Conservation (phyloP, 2,797 vertebrate species). For the Bradypodion ventrale region DNA sequence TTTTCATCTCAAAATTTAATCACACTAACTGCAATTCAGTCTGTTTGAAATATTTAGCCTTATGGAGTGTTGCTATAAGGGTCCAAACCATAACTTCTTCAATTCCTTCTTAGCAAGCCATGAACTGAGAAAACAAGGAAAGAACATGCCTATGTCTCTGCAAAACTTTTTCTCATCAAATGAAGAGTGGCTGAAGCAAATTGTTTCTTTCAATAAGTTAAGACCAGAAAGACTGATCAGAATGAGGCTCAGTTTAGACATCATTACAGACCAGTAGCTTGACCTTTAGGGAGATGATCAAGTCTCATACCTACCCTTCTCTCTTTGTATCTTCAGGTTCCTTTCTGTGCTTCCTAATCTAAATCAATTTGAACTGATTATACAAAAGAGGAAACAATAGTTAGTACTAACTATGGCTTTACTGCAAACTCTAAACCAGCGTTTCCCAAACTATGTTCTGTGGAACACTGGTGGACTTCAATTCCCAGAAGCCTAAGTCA, state of each 20-base stretch:
- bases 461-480: too few species aligned
- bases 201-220: slow-evolving; percentile 33
- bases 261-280: not conserved
- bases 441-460: too few species aligned
- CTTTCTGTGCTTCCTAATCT: not conserved
- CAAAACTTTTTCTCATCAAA: slow-evolving; percentile 29
- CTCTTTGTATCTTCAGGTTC: not conserved
- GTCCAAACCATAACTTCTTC: slow-evolving; percentile 35
- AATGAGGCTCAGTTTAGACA: not conserved
- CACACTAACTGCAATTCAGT: slow-evolving; percentile 49
- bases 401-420: not conserved
- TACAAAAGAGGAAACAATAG: not conserved
- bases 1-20: slow-evolving; percentile 59
- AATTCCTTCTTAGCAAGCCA: slow-evolving; percentile 39
- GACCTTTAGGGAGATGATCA: not conserved
- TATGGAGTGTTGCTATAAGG: slow-evolving; percentile 42
- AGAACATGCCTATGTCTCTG: slow-evolving; percentile 35
- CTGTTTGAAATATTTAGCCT: slow-evolving; percentile 30
- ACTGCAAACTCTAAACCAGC: not conserved
- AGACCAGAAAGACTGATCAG: slow-evolving; percentile 21
- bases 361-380: not conserved
- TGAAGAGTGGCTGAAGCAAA: slow-evolving; percentile 45
- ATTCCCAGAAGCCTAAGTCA: too few species aligned
- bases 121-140: slow-evolving; percentile 46
- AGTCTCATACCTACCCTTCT: not conserved